Evolutionary conservation across 2,113 vertebrate genomes (phyloP).

Genomic region (Setophaga kirtlandii): DNA sequence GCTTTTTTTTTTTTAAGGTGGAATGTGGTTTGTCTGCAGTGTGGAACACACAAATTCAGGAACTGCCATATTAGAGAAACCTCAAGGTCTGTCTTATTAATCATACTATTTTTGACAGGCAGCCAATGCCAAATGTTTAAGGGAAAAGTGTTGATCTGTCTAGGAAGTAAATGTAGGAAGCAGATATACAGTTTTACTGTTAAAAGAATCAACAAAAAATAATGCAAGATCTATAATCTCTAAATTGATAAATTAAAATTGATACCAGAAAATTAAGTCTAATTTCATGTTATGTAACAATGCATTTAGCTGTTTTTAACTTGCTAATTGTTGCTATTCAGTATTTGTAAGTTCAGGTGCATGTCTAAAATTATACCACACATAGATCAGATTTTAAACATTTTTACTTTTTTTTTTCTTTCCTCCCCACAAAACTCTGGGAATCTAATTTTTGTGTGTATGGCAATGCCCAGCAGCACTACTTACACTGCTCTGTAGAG

Average conservation of each 20-base stretch:
- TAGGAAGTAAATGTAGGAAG: background rate
- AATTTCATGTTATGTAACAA: background rate
- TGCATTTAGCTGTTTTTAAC: background rate
- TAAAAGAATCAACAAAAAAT: background rate
- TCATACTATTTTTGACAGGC: background rate
- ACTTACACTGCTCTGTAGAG: background rate
- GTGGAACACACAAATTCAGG: background rate
- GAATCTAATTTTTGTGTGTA: background rate
- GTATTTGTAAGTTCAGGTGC: background rate
- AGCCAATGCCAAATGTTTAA: background rate
- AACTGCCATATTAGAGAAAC: background rate
- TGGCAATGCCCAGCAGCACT: background rate
- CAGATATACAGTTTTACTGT: background rate
- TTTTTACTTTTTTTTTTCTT: background rate
- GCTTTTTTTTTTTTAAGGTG: background rate
- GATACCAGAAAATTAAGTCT: background rate
- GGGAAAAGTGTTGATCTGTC: background rate
- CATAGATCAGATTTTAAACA: background rate
- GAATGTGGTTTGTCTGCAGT: background rate
- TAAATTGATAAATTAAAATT: background rate
- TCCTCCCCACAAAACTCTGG: background rate
- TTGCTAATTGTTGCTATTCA: background rate
- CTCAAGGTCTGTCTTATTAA: background rate
- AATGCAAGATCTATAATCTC: background rate
- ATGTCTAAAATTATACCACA: background rate